Conservation (phyloP, 2,113 vertebrate genomes). For the Chloropsis cyanopogon region DNA sequence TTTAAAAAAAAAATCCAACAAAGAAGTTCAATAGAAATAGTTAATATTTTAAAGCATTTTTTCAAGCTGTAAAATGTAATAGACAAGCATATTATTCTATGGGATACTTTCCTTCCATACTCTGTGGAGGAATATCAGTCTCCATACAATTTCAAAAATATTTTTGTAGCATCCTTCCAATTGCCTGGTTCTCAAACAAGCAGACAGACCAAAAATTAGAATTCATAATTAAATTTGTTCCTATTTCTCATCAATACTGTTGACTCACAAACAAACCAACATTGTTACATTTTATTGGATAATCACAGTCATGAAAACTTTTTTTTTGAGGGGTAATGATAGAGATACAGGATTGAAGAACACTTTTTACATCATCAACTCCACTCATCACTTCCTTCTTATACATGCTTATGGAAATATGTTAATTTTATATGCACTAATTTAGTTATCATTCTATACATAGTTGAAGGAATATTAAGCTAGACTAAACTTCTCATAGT, state of each 20-base stretch:
- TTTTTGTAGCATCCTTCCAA: neutral
- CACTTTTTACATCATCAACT: neutral
- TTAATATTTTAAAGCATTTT: neutral
- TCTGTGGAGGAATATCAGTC: neutral
- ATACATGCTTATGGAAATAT: neutral
- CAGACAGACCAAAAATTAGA: neutral
- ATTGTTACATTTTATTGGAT: neutral
- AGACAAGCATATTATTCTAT: neutral
- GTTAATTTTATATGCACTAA: neutral
- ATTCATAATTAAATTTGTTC: neutral
- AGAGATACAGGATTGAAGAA: neutral
- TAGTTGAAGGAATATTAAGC: neutral
- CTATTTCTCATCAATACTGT: neutral
- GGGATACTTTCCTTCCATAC: neutral
- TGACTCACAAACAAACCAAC: neutral
- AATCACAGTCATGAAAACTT: neutral
- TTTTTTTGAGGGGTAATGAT: neutral
- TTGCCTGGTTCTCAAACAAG: neutral
- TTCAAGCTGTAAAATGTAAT: neutral
- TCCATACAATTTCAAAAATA: neutral
- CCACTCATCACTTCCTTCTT: neutral
- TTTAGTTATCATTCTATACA: neutral
- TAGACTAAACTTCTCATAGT: neutral
- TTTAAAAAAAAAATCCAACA: neutral
- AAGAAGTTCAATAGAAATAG: neutral